A percentile compares a stretch with the other conserved stretches of the same genome.
Conservation (phyloP, 1,140 invertebrate genomes). For the Penaeus japonicus region DNA sequence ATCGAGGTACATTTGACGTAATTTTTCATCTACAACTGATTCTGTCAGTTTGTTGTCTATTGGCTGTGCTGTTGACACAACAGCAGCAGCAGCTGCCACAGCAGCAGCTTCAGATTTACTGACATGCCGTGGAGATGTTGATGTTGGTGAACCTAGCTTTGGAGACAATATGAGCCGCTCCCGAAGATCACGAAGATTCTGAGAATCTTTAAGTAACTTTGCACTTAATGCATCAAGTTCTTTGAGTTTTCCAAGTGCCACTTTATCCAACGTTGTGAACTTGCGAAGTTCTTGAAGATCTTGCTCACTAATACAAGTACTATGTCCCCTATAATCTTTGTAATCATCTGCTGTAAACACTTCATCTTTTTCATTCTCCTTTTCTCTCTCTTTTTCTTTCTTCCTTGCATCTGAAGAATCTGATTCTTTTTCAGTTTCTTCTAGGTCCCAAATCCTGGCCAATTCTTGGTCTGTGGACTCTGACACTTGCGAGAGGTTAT, state of each 20-base stretch:
- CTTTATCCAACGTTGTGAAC: slow-evolving; percentile 78
- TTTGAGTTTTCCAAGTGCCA: slow-evolving; percentile 78
- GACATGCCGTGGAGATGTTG: slow-evolving; percentile 12
- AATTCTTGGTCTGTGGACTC: slow-evolving; percentile 67
- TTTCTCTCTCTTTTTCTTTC: slow-evolving; percentile 58
- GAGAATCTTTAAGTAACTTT: slow-evolving; percentile 80
- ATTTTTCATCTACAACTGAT: slow-evolving; percentile 75
- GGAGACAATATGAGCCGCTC: slow-evolving; percentile 69
- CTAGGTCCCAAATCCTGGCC: slow-evolving; percentile 80
- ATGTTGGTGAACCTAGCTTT: slow-evolving; percentile 37
- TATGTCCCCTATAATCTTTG: slow-evolving; percentile 79
- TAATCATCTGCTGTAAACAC: slow-evolving; percentile 81
- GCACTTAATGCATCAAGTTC: slow-evolving; percentile 78
- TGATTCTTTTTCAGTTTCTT: slow-evolving; percentile 56
- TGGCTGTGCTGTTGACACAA: slow-evolving; percentile 61
- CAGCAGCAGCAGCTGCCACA: not conserved
- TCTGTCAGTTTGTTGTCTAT: slow-evolving; percentile 59
- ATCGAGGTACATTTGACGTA: slow-evolving; percentile 74
- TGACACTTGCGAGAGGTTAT: slow-evolving; percentile 72
- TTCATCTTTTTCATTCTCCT: slow-evolving; percentile 69
- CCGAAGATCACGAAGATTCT: slow-evolving; percentile 78
- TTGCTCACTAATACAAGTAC: slow-evolving; percentile 76
- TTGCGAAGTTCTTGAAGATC: slow-evolving; percentile 78
- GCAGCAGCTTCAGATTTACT: slow-evolving; percentile 31
- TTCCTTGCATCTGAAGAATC: slow-evolving; percentile 57